Evolutionary conservation across 2,113 vertebrate genomes (phyloP).

Genomic region (Oreotrochilus melanogaster): DNA sequence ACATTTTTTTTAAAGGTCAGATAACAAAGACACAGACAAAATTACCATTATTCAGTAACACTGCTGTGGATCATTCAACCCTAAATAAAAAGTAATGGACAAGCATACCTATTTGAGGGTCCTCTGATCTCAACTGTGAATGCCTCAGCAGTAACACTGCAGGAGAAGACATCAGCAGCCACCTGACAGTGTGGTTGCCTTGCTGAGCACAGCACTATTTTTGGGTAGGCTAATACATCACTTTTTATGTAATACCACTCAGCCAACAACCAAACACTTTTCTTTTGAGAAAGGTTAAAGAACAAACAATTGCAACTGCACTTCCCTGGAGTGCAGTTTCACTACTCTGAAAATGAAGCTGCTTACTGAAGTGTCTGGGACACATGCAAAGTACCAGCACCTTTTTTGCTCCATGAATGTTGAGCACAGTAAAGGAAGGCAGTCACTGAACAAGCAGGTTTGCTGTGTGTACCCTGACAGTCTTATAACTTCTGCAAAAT

Average conservation of each 20-base stretch:
- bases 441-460: not conserved
- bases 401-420: not conserved
- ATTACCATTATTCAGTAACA: not conserved
- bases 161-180: conserved; percentile 18
- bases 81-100: conserved; percentile 18
- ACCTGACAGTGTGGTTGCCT: not conserved
- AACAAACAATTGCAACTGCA: not conserved
- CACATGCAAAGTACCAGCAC: not conserved
- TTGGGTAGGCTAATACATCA: not conserved
- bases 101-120: conserved; percentile 44
- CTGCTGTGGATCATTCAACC: not conserved
- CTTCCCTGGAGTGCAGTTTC: not conserved
- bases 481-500: not conserved
- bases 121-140: conserved; percentile 39
- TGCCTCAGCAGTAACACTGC: conserved; percentile 24
- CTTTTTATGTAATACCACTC: not conserved
- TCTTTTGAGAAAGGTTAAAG: not conserved
- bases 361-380: not conserved
- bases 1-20: not conserved
- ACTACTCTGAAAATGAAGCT: not conserved
- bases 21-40: not conserved
- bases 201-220: not conserved
- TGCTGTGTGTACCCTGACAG: not conserved
- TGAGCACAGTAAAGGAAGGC: not conserved
- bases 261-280: not conserved